Evolutionary conservation across 2,888 invertebrate genomes (phyloP), one percentile per base, ranked within the genome.

Genomic region (Aethes cnicana): DNA sequence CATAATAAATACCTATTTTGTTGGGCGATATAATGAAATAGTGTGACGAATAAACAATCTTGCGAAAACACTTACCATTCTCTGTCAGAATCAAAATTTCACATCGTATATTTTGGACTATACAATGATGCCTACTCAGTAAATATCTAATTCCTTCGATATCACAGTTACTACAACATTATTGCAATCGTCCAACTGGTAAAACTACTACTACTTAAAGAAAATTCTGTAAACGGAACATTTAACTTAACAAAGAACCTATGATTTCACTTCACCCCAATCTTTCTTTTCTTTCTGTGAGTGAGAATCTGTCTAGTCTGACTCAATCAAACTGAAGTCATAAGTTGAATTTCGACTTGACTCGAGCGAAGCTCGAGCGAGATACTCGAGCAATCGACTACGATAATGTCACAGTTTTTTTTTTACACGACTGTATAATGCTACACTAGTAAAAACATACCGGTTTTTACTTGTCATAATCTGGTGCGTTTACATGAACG

Each of bases 31-130:
- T 8, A 7, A 5, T 4, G 12, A 17, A 7, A 11, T 16, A 21
- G 5, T 16, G 11, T 16, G 6, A 20, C 16, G 7, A 16, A 21
- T 23, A 54, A 23, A 53, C 53, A 55, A 47, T 46, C 42, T 30
- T 35, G 12, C 43, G 43, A 59, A 63, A 69, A 66, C 53, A 72
- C 81, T 75, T 56, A 81, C 80, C 76, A 76, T 77, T 66, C 59
- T 68, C 65, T 68, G 66, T 67, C 65, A 72, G 57, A 26, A 55
- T 64, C 68, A 66, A 69, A 66, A 72, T 71, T 75, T 79, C 73
- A 75, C 77, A 81, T 80, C 65, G 64, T 79, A 67, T n/a, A 69
- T 70, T 63, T 63, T 61, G n/a, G 57, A 57, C 56, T 58, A 55
- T 44, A 42, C 41, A 47, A 62, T 39, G 21, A 11, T 16, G n/a